Evolutionary conservation across 2,113 vertebrate species (phyloP), one percentile per base, ranked within the genome.

Genomic region (Equus przewalskii): DNA sequence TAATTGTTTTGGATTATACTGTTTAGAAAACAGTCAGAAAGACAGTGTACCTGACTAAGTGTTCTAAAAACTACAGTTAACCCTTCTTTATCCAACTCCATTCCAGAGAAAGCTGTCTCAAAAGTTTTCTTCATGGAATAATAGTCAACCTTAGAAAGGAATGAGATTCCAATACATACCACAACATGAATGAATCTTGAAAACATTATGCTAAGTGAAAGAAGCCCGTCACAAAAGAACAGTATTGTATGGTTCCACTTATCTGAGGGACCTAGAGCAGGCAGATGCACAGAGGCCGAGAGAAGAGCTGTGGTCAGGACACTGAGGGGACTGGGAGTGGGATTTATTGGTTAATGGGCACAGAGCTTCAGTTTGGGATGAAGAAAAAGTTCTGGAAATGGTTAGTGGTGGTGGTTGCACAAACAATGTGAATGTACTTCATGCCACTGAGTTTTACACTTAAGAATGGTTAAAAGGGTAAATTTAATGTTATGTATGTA

Each of bases 1-100:
- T 96, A 96, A 96, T 94, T 97, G 75, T 36, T 86, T 98, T 92
- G 92, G 65, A 56, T 96, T 96, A 58, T 85, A 69, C 36, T 83
- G 26, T 96, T 96, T 89, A 73, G 76, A 97, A 96, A 88, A 92
- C 64, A 92, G 83, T 86, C 51, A 87, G 83, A 96, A 94, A 80
- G 41, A 90, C 13, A 75, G 30, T 44, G 14, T 85, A 83, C 60
- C 24, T 62, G 12, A 96, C 15, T 67, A 60, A 90, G 62, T 26
- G n/a, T 90, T 94, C 44, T 79, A 72, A 93, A 96, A 91, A n/a
- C 12, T 36, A 81, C 41, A 93, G 36, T 75, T 82, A 65, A 56
- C 30, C 14, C 28, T 78, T 95, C 69, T 36, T 81, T 56, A 80
- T 33, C 64, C 65, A 83, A 65, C 51, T 76, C 84, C 12, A 36